Percentiles rank a stretch among this genome's conserved stretches.
Evolutionary conservation across 2,113 vertebrate genomes (phyloP).

Genomic region (Sigmodon hispidus): DNA sequence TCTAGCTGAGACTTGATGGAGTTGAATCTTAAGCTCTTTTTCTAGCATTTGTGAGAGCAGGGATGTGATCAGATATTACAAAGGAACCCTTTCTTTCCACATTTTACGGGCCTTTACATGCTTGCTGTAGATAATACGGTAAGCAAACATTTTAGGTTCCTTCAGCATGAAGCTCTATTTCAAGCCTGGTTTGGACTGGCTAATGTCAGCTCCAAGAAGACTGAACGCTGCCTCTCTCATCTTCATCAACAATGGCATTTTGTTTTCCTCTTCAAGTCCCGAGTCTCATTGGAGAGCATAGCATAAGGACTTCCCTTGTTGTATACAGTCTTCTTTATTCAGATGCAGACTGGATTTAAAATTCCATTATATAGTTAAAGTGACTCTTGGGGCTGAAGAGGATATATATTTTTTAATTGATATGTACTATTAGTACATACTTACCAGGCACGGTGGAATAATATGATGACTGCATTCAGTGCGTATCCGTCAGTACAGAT

Average conservation of each 20-base stretch:
- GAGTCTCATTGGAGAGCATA: not conserved
- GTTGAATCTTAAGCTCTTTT: not conserved
- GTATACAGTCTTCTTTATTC: not conserved
- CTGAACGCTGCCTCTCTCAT: not conserved
- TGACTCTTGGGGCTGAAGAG: not conserved
- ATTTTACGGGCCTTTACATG: conserved; percentile 2
- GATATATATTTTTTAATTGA: not conserved
- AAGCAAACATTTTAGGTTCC: conserved; percentile 54
- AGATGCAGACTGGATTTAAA: not conserved
- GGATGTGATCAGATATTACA: not conserved
- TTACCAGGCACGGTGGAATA: not conserved
- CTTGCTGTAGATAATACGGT: conserved; percentile 48
- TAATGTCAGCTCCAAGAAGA: conserved; percentile 11
- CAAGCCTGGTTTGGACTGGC: conserved; percentile 66
- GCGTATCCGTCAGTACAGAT: too few relatives aligned
- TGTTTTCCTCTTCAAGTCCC: conserved; percentile 43
- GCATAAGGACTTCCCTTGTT: not conserved
- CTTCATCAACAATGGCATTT: not conserved
- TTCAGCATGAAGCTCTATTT: conserved; percentile 68
- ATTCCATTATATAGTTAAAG: not conserved
- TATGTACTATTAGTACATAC: not conserved
- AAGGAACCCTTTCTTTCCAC: not conserved
- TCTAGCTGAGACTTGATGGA: not conserved
- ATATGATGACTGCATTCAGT: not conserved
- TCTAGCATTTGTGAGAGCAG: not conserved